A percentile compares a stretch with the other conserved stretches of the same genome.
These are phyloP conservation scores for Endotricha flammealis DNA, from an alignment of 2,888 invertebrate species.

Conservation along the genomic window DNA sequence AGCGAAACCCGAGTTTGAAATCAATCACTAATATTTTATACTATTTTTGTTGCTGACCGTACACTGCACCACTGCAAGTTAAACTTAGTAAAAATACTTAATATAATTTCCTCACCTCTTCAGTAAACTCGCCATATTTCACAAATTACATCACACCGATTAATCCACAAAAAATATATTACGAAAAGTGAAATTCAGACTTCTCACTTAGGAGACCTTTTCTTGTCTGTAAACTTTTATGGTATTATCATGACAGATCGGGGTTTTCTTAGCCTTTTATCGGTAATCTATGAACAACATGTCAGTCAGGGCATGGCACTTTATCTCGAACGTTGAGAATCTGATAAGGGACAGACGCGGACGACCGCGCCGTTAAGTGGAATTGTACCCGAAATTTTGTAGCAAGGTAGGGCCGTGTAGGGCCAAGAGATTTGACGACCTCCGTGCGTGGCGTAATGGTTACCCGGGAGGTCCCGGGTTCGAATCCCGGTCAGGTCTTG, in stretches of 20 bases:
- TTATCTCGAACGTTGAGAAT: conserved; percentile 19
- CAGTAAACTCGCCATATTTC: conserved; percentile 44
- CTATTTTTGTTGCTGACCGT: too few species aligned
- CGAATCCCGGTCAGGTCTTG: too few species aligned
- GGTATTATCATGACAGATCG: conserved; percentile 64
- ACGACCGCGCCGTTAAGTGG: conserved; percentile 36
- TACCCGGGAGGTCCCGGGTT: too few species aligned
- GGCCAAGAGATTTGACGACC: too few species aligned
- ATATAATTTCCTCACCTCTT: conserved; percentile 52
- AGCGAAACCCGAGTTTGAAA: too few species aligned
- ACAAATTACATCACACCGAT: conserved; percentile 4
- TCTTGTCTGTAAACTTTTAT: conserved; percentile 24
- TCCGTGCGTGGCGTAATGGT: too few species aligned
- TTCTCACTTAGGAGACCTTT: conserved; percentile 21
- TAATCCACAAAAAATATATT: conserved; percentile 10
- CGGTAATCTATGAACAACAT: conserved; percentile 54
- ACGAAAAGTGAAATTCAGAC: too few species aligned
- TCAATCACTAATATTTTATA: too few species aligned
- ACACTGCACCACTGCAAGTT: too few species aligned
- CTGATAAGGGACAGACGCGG: conserved; percentile 32
- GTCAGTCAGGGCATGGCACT: conserved; percentile 52
- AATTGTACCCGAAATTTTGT: conserved; percentile 23
- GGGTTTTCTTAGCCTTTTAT: conserved; percentile 41
- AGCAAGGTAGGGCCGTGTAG: too few species aligned
- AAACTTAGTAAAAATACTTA: too few species aligned